Conservation (phyloP, 1,140 invertebrate genomes). For the Scaptomyza hsui region DNA sequence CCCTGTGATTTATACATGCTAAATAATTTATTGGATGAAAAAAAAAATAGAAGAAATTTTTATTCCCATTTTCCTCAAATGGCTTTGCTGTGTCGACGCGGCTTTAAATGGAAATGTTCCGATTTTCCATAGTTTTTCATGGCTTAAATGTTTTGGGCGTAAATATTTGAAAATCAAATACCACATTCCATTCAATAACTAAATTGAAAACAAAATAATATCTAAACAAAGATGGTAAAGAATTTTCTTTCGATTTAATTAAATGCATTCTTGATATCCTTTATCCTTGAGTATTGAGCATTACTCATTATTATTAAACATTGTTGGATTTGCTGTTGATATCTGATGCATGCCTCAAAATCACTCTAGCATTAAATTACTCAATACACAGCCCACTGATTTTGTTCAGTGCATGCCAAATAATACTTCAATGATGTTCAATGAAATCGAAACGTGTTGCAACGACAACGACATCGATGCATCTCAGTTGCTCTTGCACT, state of each 20-base stretch:
- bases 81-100: slow-evolving; percentile 34
- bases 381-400: slow-evolving; percentile 1
- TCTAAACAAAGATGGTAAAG: too few species aligned
- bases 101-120: slow-evolving; percentile 23
- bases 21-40: slow-evolving; percentile 65
- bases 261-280: too few species aligned
- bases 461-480: slow-evolving; percentile 24
- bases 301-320: too few species aligned
- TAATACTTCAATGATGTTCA: slow-evolving; percentile 43
- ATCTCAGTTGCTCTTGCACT: slow-evolving; percentile 1
- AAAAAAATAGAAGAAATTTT: slow-evolving; percentile 15
- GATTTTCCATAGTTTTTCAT: slow-evolving; percentile 1
- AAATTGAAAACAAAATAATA: too few species aligned
- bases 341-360: neutral
- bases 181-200: too few species aligned
- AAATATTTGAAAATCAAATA: neutral
- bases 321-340: neutral
- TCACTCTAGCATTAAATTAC: neutral
- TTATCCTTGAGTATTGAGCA: too few species aligned
- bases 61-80: slow-evolving; percentile 26
- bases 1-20: slow-evolving; percentile 65
- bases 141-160: slow-evolving; percentile 4
- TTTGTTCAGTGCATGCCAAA: slow-evolving; percentile 41
- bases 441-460: slow-evolving; percentile 62
- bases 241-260: too few species aligned